These are phyloP conservation scores for Habropoda laboriosa DNA, from an alignment of 1,140 invertebrate species.

Conservation along the genomic window DNA sequence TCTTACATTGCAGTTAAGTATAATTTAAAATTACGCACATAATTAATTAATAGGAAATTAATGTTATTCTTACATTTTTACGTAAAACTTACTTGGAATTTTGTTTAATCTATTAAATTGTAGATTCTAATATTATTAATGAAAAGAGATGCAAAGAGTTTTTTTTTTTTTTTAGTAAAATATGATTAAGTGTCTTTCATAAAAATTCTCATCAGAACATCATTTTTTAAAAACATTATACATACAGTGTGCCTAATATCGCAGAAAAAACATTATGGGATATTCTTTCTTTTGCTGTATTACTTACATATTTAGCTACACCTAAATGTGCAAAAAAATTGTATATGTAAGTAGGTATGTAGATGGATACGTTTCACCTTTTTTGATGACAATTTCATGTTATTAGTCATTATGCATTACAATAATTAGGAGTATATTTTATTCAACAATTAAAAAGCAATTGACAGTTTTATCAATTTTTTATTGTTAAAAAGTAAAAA, in stretches of 20 bases:
- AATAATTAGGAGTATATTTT: background rate
- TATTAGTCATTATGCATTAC: background rate
- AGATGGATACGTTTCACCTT: constrained; percentile 8
- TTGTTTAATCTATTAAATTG: background rate
- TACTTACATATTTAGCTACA: background rate
- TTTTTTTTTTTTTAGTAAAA: too few species aligned
- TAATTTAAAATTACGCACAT: background rate
- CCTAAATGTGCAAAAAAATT: background rate
- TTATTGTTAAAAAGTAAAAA: too few species aligned
- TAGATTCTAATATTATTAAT: too few species aligned
- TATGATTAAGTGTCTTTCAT: too few species aligned
- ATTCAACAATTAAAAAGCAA: too few species aligned
- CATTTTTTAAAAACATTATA: too few species aligned
- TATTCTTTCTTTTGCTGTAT: background rate
- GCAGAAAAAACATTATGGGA: background rate
- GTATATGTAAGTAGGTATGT: too few species aligned
- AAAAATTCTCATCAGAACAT: too few species aligned
- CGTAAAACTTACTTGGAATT: background rate
- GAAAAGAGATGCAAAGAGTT: too few species aligned
- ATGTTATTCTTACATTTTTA: background rate
- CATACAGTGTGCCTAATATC: background rate
- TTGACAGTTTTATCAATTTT: too few species aligned
- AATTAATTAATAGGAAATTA: background rate
- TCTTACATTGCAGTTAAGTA: background rate
- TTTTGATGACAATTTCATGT: too few species aligned